Evolutionary conservation across 2,113 vertebrate genomes (phyloP).

Genomic region (Tragelaphus scriptus): DNA sequence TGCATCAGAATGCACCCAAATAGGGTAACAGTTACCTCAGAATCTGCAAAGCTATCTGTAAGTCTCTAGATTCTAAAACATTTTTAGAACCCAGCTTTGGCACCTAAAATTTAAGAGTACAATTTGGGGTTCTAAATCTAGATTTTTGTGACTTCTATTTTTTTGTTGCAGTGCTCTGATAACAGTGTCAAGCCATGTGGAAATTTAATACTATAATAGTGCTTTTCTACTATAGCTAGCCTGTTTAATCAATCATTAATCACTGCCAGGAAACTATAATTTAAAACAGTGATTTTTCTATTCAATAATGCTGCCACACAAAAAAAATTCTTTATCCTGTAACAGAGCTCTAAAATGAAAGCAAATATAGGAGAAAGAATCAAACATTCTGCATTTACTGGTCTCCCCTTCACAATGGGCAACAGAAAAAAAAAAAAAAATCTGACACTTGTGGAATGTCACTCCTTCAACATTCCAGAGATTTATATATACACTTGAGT

Average conservation of each 20-base stretch:
- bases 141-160: background rate
- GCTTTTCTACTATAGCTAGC: constrained; percentile 9
- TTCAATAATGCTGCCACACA: constrained; percentile 12
- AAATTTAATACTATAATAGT: constrained; percentile 19
- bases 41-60: background rate
- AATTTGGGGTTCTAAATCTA: background rate
- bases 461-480: constrained; percentile 58
- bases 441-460: constrained; percentile 41
- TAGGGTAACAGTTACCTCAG: background rate
- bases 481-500: constrained; percentile 41
- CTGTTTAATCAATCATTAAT: constrained; percentile 42
- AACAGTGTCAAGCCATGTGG: background rate
- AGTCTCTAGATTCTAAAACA: background rate
- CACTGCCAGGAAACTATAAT: background rate
- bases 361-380: constrained; percentile 8
- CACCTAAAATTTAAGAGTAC: background rate
- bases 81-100: background rate
- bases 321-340: background rate
- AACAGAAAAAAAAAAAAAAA: background rate
- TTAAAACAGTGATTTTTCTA: background rate
- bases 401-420: background rate
- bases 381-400: constrained; percentile 7
- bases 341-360: constrained; percentile 7
- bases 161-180: background rate
- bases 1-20: background rate